Evolutionary conservation across 2,888 invertebrate genomes (phyloP).

Genomic region (Coecobrya sp.): DNA sequence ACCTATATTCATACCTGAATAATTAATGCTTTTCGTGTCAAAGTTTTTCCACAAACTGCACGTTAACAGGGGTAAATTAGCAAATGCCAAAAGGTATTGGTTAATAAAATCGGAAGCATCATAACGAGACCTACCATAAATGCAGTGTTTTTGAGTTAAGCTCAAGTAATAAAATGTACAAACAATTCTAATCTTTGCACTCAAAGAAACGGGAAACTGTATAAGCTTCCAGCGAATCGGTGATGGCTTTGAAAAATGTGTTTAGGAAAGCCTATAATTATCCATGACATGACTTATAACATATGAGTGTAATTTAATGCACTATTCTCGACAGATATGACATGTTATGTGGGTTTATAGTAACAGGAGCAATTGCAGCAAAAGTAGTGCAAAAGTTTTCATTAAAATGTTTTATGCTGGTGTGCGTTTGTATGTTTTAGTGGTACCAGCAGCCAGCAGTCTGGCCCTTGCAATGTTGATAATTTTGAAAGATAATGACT

Average conservation of each 20-base stretch:
- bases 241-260: slow-evolving; percentile 36
- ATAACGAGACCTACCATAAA: not conserved
- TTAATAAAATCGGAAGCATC: slow-evolving; percentile 39
- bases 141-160: not conserved
- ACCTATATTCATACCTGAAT: not conserved
- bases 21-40: slow-evolving; percentile 63
- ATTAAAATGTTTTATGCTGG: not conserved
- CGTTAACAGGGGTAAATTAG: slow-evolving; percentile 73
- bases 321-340: slow-evolving; percentile 5
- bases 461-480: slow-evolving; percentile 40
- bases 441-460: slow-evolving; percentile 15
- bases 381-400: slow-evolving; percentile 24
- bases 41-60: slow-evolving; percentile 37
- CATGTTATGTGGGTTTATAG: slow-evolving; percentile 55
- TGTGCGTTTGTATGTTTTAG: not conserved
- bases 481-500: slow-evolving; percentile 65
- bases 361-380: slow-evolving; percentile 11
- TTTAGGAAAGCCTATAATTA: slow-evolving; percentile 67
- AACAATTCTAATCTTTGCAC: not conserved
- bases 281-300: slow-evolving; percentile 59
- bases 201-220: not conserved
- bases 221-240: not conserved
- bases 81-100: slow-evolving; percentile 65
- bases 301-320: slow-evolving; percentile 69
- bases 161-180: not conserved